phyloP scores from a whole-genome alignment of 2,113 vertebrate genomes.

The Thunnus thynnus region DNA sequence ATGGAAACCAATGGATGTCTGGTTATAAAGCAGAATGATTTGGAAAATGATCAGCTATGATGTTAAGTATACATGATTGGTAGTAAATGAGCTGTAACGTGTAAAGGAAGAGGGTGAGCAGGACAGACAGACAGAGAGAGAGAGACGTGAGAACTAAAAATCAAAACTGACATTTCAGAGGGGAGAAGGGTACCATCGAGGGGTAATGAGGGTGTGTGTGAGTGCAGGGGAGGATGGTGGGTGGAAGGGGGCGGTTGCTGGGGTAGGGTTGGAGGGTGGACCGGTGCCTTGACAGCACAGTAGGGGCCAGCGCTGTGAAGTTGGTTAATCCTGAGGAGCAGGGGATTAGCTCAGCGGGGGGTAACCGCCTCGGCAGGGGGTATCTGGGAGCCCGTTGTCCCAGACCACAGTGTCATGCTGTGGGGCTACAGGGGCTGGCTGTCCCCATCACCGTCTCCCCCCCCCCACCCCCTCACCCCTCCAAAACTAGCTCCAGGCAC shows the following conservation, averaged over 20 bases:
- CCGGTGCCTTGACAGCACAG: slow-evolving; percentile 70
- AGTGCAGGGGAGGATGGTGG: not conserved
- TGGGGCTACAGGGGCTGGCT: not conserved
- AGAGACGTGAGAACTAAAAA: slow-evolving; percentile 38
- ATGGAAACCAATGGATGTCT: not conserved
- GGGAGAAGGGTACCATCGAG: slow-evolving; percentile 9
- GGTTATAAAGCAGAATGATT: not conserved
- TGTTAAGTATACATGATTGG: not conserved
- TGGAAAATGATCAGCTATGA: not conserved
- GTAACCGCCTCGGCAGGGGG: slow-evolving; percentile 55
- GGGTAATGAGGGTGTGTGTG: slow-evolving; percentile 24
- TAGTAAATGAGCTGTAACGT: not conserved
- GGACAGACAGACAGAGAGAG: slow-evolving; percentile 1
- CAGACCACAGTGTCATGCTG: slow-evolving; percentile 39
- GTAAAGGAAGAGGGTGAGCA: slow-evolving; percentile 1
- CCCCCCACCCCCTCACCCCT: not conserved
- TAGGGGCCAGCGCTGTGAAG: slow-evolving; percentile 74
- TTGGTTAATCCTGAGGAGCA: slow-evolving; percentile 79
- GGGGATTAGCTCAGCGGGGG: slow-evolving; percentile 79
- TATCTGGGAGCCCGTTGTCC: slow-evolving; percentile 63
- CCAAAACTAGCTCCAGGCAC: slow-evolving; percentile 28
- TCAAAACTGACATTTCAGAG: slow-evolving; percentile 26
- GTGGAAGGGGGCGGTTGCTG: not conserved
- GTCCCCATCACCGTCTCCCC: not conserved
- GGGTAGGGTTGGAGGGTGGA: slow-evolving; percentile 24